Percentiles rank a stretch among this genome's conserved stretches.
These are phyloP conservation scores for Megalonaias nervosa DNA, from an alignment of 1,140 invertebrate genomes.

Conservation along the genomic window DNA sequence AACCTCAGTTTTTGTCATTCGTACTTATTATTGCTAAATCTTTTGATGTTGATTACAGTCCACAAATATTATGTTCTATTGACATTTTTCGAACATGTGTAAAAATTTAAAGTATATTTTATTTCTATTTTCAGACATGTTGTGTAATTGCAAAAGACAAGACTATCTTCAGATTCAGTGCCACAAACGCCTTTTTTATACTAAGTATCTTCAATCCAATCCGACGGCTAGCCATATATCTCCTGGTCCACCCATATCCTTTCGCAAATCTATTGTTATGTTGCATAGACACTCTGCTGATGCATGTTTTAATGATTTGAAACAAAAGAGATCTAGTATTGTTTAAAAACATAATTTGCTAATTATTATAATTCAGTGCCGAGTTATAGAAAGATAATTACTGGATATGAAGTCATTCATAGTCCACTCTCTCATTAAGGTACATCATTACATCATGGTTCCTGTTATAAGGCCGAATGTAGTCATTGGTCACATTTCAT, in stretches of 20 bases:
- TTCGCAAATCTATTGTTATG: constrained; percentile 31
- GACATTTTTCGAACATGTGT: constrained; percentile 93
- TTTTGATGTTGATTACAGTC: neutral
- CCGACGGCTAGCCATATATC: constrained; percentile 96
- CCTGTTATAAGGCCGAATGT: no score
- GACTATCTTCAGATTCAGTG: constrained; percentile 99
- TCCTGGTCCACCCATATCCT: constrained; percentile 92
- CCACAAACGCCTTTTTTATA: constrained; percentile 94
- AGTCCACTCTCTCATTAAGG: no score
- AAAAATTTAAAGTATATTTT: constrained; percentile 98
- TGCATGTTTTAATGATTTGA: neutral
- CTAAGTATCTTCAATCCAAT: constrained; percentile 98
- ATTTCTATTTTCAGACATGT: constrained; percentile 94
- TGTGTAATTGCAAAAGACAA: constrained; percentile 98
- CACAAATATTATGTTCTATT: constrained; percentile 95
- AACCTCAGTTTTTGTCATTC: neutral
- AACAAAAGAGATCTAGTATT: neutral
- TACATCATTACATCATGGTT: no score
- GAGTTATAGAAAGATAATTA: no score
- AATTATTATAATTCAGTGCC: no score
- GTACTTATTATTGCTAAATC: neutral
- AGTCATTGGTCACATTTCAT: no score
- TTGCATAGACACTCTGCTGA: neutral
- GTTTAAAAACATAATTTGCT: no score
- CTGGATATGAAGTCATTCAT: no score